phyloP scores from a whole-genome alignment of 64 coral and sea anemone species.

The Stichodactyla helianthus region DNA sequence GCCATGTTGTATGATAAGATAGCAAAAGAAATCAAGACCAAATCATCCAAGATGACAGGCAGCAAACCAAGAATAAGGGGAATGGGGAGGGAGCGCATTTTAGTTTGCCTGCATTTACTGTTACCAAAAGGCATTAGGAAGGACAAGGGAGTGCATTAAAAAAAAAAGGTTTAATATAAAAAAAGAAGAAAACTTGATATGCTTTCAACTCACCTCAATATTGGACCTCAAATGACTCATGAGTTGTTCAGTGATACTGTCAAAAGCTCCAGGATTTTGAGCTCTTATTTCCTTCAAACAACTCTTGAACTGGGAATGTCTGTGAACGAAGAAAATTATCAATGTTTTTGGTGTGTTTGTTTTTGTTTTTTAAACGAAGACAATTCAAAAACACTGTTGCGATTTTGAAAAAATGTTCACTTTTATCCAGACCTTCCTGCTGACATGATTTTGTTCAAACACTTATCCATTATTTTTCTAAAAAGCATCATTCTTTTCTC shows the following conservation, averaged over 20 bases:
- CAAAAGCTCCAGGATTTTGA: conserved; percentile 64
- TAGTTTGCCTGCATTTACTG: no score
- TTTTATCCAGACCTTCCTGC: conserved; percentile 55
- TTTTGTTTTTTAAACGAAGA: background rate
- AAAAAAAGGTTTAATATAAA: background rate
- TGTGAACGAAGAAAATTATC: conserved; percentile 8
- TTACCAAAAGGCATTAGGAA: no score
- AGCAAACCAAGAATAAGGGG: no score
- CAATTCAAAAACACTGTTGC: background rate
- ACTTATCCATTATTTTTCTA: conserved; percentile 70
- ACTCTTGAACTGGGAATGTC: conserved; percentile 64
- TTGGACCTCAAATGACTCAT: conserved; percentile 66
- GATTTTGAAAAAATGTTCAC: background rate
- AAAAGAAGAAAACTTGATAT: background rate
- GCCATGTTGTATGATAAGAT: no score
- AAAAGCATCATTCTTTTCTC: conserved; percentile 44
- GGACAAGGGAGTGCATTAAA: no score
- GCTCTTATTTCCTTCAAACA: conserved; percentile 55
- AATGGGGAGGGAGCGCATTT: no score
- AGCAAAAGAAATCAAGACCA: background rate
- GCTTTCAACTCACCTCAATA: conserved; percentile 57
- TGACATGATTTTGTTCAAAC: conserved; percentile 75
- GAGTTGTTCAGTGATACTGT: conserved; percentile 70
- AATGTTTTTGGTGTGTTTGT: no score
- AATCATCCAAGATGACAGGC: no score